Conservation (phyloP, 2,888 invertebrate species). For the Drosophila testacea region DNA sequence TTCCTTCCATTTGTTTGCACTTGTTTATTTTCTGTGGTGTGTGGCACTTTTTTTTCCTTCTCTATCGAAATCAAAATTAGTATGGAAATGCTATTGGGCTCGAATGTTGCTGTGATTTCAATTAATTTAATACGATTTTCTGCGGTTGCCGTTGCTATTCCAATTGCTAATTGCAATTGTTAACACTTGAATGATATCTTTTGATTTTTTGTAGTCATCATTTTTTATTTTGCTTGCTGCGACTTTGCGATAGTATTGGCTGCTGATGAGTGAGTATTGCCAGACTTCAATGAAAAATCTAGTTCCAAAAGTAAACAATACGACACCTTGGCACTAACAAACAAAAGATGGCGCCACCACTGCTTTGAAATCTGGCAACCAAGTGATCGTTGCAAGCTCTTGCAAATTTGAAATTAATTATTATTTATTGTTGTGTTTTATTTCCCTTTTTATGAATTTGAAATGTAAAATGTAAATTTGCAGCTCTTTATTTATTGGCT, state of each 20-base stretch:
- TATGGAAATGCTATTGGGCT: background rate
- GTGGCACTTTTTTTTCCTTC: slow-evolving; percentile 40
- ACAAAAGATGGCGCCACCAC: no score
- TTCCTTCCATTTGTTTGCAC: slow-evolving; percentile 4
- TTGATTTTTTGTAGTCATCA: slow-evolving; percentile 11
- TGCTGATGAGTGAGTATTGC: background rate
- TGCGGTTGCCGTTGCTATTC: slow-evolving; percentile 12
- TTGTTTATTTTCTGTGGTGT: slow-evolving; percentile 48
- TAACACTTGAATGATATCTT: slow-evolving; percentile 38
- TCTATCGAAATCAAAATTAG: slow-evolving; percentile 19
- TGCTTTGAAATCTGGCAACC: no score
- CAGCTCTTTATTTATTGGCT: background rate
- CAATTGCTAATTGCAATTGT: slow-evolving; percentile 33
- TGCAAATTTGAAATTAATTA: background rate
- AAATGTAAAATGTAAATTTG: background rate
- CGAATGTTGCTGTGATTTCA: slow-evolving; percentile 11
- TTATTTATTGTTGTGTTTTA: no score
- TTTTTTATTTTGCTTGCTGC: background rate
- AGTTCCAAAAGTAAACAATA: background rate
- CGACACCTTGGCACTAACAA: no score
- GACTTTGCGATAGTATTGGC: no score
- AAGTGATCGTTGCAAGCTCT: background rate
- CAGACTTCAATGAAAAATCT: background rate
- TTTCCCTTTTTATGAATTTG: background rate
- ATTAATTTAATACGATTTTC: slow-evolving; percentile 20